phyloP scores from a whole-genome alignment of 2,797 vertebrate species.

The Peromyscus nudipes region DNA sequence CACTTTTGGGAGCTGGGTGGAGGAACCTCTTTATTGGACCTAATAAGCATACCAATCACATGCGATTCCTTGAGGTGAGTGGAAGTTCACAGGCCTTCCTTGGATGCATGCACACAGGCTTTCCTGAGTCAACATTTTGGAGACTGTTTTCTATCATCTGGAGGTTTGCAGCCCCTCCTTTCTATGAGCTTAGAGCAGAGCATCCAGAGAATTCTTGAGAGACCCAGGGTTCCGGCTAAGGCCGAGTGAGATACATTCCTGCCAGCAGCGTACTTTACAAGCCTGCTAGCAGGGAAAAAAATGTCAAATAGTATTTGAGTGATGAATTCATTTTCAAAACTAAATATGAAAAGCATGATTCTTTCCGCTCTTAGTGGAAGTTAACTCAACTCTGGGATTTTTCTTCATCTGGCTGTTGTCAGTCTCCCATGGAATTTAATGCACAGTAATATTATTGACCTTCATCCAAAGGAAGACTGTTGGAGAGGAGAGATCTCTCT shows the following conservation, averaged over 20 bases:
- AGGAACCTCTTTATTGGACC: constrained; percentile 95
- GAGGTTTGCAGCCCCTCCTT: neutral
- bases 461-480: constrained; percentile 14
- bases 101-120: neutral
- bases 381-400: constrained; percentile 32
- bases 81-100: neutral
- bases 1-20: constrained; percentile 98
- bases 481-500: neutral
- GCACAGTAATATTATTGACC: neutral
- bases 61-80: constrained; percentile 91
- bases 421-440: neutral
- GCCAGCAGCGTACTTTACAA: constrained; percentile 24
- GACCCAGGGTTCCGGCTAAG: neutral
- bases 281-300: neutral
- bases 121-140: constrained; percentile 1
- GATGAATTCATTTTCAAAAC: constrained; percentile 56
- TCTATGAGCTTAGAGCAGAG: neutral
- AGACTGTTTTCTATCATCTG: constrained; percentile 39
- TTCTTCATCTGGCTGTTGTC: neutral
- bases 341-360: constrained; percentile 33
- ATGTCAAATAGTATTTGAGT: neutral
- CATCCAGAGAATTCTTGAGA: constrained; percentile 26
- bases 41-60: constrained; percentile 94
- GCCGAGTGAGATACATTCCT: neutral
- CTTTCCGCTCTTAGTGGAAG: constrained; percentile 9